Percentiles rank a stretch among this genome's conserved stretches.
Evolutionary conservation across 2,113 vertebrate genomes (phyloP).

Genomic region (Hymenochirus boettgeri): DNA sequence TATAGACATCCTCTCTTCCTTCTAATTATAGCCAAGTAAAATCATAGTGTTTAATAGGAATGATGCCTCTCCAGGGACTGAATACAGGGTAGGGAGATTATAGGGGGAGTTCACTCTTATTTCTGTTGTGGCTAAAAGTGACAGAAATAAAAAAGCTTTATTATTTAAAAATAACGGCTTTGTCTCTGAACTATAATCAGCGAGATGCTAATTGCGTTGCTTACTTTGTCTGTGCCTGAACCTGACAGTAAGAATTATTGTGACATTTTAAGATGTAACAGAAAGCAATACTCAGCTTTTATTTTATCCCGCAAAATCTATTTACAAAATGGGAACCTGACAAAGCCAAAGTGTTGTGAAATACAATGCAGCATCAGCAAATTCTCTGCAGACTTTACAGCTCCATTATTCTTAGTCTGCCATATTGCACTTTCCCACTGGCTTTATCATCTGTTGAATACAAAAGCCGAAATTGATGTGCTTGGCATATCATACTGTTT

Average conservation of each 20-base stretch:
- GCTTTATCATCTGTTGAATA: constrained; percentile 6
- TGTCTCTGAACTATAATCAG: constrained; percentile 14
- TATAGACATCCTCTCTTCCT: too few species aligned
- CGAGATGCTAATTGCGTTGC: constrained; percentile 42
- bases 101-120: not conserved
- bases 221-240: not conserved
- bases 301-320: constrained; percentile 22
- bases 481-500: not conserved
- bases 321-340: constrained; percentile 27
- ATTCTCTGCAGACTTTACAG: constrained; percentile 19
- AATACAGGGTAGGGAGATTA: not conserved
- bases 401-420: constrained; percentile 18
- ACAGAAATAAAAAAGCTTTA: constrained; percentile 23
- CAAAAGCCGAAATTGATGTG: not conserved
- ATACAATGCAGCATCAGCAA: constrained; percentile 13
- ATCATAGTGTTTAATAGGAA: too few species aligned
- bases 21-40: too few species aligned
- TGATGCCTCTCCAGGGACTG: not conserved
- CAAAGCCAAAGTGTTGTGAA: constrained; percentile 8
- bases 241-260: constrained; percentile 39
- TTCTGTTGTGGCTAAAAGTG: not conserved
- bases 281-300: constrained; percentile 37
- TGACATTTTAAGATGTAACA: constrained; percentile 31
- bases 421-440: constrained; percentile 5
- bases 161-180: constrained; percentile 37